Base-by-base conservation (phyloP, 2,888 invertebrate genomes). In the Watsonalla binaria region DNA sequence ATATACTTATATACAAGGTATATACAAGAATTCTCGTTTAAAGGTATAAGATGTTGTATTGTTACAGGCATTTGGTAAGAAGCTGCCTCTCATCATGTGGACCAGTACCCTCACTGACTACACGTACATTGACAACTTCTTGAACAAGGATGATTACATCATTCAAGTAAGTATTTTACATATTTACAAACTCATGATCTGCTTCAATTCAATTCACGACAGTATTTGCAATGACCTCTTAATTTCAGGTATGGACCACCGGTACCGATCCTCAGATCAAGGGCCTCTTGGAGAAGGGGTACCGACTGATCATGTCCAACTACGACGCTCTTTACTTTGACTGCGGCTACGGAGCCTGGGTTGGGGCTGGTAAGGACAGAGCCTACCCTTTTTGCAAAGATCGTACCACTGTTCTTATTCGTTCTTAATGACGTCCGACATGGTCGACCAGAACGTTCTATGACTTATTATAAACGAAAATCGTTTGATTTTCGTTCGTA, bases 291-390 rank as follows among this genome's bases (percentile, higher is more conserved):
- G 83, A 93, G 51, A 94, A 94, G 55, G 95, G 95, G 7, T 97
- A 94, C 74, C 92, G 92, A 34, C 80, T 97, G 24, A 97, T 97
- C 60, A 91, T 97, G 60, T 96, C 96, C 5, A 97, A 97, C 79
- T 96, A 96, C 70, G 97, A 97, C 74, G 95, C 95, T 0, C 84
- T 96, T 5, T 97, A 97, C 78, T 92, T 97, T 0, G 97, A 97
- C 79, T 97, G 97, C 72, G 97, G 97, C 0, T 96, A 94, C 66
- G 94, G 94, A 9, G 94, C 95, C 5, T 97, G 97, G 97, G 94
- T 97, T 0, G 93, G 93, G 0, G 92, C 92, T 58, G 93, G 93
- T 82, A 59, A 61, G 73, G 59, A 53, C n/a, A n/a, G n/a, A n/a
- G n/a, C n/a, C n/a, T n/a, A n/a, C n/a, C n/a, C n/a, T n/a, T n/a